Percentiles rank a stretch among this genome's conserved stretches.
These are phyloP conservation scores for Oncopeltus fasciatus DNA, from an alignment of 1,140 invertebrate genomes.

Conservation along the genomic window DNA sequence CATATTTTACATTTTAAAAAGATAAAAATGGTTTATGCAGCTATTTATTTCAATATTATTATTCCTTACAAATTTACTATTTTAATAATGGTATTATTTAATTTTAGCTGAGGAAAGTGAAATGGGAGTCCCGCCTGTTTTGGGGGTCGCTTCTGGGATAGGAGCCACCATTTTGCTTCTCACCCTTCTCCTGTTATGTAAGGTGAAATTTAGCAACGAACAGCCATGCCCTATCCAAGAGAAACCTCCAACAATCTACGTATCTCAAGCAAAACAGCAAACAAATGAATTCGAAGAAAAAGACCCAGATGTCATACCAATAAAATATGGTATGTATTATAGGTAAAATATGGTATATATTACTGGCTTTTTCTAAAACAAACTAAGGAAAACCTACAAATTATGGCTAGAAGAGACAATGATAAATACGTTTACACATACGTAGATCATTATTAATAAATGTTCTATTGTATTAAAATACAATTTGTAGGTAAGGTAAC, in stretches of 20 bases:
- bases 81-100: neutral
- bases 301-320: conserved; percentile 57
- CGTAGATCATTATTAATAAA: no score
- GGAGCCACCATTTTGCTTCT: conserved; percentile 37
- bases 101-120: conserved; percentile 37
- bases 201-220: conserved; percentile 30
- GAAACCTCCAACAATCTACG: conserved; percentile 1
- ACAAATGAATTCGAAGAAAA: conserved; percentile 40
- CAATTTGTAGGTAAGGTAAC: no score
- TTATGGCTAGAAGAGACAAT: no score
- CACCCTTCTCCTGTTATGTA: conserved; percentile 34
- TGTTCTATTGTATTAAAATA: no score
- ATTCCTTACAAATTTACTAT: no score
- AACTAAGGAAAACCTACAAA: no score
- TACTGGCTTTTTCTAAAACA: no score
- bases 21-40: no score
- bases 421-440: no score
- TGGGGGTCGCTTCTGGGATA: conserved; percentile 38
- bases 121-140: conserved; percentile 36
- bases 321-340: conserved; percentile 59
- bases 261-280: conserved; percentile 29
- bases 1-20: no score
- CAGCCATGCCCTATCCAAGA: conserved; percentile 6
- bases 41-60: no score
- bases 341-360: no score